Evolutionary conservation across 2,797 vertebrate genomes (phyloP).

Genomic region (Darevskia nairensis): DNA sequence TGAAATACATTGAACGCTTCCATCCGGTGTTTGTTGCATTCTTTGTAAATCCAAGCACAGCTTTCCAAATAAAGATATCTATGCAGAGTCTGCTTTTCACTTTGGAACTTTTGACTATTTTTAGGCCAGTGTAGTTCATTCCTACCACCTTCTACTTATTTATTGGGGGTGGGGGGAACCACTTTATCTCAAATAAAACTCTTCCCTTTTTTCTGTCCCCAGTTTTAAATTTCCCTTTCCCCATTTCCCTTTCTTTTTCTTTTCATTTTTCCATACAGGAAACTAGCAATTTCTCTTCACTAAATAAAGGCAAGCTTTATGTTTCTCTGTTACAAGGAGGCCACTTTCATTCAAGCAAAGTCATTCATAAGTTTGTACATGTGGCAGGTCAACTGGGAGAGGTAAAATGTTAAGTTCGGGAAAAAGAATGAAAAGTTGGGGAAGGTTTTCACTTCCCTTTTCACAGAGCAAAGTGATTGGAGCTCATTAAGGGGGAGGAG

Average conservation of each 20-base stretch:
- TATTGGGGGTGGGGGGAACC: neutral
- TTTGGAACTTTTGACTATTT: slow-evolving; percentile 46
- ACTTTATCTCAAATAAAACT: slow-evolving; percentile 46
- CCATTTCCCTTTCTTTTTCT: neutral
- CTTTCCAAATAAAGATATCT: slow-evolving; percentile 11
- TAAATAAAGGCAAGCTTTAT: neutral
- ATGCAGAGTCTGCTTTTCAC: neutral
- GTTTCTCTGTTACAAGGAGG: slow-evolving; percentile 20
- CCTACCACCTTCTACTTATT: neutral
- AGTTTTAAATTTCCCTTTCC: slow-evolving; percentile 55
- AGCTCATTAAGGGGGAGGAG: slow-evolving; percentile 46
- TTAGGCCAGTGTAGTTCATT: slow-evolving; percentile 22
- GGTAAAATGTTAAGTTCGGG: slow-evolving; percentile 62
- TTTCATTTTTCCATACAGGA: slow-evolving; percentile 50
- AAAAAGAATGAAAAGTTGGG: slow-evolving; percentile 49
- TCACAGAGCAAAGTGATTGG: slow-evolving; percentile 52
- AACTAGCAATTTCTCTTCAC: slow-evolving; percentile 38
- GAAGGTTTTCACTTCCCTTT: slow-evolving; percentile 47
- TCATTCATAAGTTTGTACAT: slow-evolving; percentile 42
- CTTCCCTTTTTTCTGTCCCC: slow-evolving; percentile 58
- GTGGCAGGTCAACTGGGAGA: slow-evolving; percentile 29
- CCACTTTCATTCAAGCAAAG: slow-evolving; percentile 49
- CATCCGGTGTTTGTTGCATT: neutral
- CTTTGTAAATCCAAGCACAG: slow-evolving; percentile 29
- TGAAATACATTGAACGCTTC: neutral